Percentiles rank a stretch among this genome's conserved stretches.
phyloP scores from a whole-genome alignment of 2,888 invertebrate species.

The Erpobdella octoculata region DNA sequence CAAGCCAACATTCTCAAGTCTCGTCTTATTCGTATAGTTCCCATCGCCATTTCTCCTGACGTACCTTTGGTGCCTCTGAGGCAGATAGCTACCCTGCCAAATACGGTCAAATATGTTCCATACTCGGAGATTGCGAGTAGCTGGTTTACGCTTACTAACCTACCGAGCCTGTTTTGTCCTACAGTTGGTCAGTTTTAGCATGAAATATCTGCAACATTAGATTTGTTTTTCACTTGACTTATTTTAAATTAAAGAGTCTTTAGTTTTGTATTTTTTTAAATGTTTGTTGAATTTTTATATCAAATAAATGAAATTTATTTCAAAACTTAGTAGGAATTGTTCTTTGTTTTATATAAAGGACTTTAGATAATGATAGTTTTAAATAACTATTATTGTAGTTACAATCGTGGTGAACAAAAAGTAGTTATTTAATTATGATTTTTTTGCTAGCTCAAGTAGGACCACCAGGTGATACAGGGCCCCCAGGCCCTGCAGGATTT shows the following conservation, averaged over 20 bases:
- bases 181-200: neutral
- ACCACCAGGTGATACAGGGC: constrained; percentile 47
- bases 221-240: no score
- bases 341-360: no score
- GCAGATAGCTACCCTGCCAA: constrained; percentile 11
- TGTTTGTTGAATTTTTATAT: no score
- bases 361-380: no score
- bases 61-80: neutral
- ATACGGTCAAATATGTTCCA: constrained; percentile 11
- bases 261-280: no score
- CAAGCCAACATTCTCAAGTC: constrained; percentile 20
- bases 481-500: constrained; percentile 58
- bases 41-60: constrained; percentile 21
- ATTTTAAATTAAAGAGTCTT: neutral
- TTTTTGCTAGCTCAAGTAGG: constrained; percentile 51
- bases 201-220: neutral
- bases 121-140: neutral
- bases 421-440: no score
- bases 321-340: no score
- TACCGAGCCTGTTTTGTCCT: constrained; percentile 5
- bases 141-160: neutral
- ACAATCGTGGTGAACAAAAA: neutral
- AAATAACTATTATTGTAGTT: neutral
- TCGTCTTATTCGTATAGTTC: constrained; percentile 9
- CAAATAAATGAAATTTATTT: no score